A percentile compares a stretch with the other conserved stretches of the same genome.
These are phyloP conservation scores for Centropus unirufus DNA, from an alignment of 2,113 vertebrate genomes.

Conservation along the genomic window DNA sequence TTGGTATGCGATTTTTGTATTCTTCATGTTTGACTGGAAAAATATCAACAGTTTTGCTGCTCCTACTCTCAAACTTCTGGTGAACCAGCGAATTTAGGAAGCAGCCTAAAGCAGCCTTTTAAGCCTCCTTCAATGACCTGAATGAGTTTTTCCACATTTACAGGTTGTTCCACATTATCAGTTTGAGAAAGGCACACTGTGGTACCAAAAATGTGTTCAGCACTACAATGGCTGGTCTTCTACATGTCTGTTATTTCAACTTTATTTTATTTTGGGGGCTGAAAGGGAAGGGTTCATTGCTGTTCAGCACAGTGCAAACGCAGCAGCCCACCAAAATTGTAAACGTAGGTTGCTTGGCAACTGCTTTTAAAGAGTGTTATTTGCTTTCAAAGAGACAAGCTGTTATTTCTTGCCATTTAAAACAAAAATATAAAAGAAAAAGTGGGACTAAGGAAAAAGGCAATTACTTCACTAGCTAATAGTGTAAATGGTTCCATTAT, in stretches of 20 bases:
- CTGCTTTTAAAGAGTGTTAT: constrained; percentile 76
- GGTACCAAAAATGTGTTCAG: neutral
- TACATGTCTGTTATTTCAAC: neutral
- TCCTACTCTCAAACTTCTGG: constrained; percentile 4
- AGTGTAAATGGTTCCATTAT: neutral
- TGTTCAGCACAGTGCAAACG: constrained; percentile 61
- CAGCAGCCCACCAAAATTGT: constrained; percentile 73
- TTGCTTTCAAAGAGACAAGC: constrained; percentile 74
- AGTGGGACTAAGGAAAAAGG: neutral
- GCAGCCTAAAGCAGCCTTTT: neutral
- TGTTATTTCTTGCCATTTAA: constrained; percentile 74
- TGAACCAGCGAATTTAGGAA: neutral
- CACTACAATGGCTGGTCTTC: neutral
- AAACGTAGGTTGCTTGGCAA: constrained; percentile 80
- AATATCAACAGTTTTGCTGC: neutral
- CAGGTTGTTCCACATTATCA: neutral
- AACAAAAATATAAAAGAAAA: constrained; percentile 67
- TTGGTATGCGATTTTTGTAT: neutral
- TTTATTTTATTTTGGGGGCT: constrained; percentile 11
- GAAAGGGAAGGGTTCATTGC: constrained; percentile 38
- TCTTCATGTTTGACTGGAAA: neutral
- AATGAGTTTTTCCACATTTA: neutral
- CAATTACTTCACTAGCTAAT: constrained; percentile 23
- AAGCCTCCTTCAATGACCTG: neutral
- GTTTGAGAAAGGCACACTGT: neutral